Evolutionary conservation across 2,888 invertebrate species (phyloP).

Genomic region (Caenorhabditis wallacei): DNA sequence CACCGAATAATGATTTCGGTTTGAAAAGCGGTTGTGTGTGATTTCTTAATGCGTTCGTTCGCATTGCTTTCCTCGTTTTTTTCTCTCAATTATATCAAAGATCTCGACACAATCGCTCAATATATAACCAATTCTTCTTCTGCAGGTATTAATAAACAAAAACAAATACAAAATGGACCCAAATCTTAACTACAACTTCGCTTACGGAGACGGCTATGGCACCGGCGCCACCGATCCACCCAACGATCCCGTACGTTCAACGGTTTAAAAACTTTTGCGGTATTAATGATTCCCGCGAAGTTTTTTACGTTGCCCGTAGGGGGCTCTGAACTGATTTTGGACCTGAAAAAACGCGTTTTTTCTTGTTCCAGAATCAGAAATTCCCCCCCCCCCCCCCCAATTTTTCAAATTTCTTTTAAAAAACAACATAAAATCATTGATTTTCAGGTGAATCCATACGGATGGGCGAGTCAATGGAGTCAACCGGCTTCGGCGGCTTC

Average conservation of each 20-base stretch:
- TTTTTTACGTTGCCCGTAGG: not conserved
- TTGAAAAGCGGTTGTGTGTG: conserved; percentile 17
- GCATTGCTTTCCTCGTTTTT: not conserved
- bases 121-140: conserved; percentile 8
- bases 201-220: conserved; percentile 48
- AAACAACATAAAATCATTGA: not conserved
- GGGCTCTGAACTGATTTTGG: no score
- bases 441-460: conserved; percentile 23
- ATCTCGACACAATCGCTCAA: conserved; percentile 27
- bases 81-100: not conserved
- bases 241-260: conserved; percentile 61
- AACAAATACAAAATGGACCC: conserved; percentile 37
- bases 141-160: conserved; percentile 17
- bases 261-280: conserved; percentile 43
- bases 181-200: conserved; percentile 49
- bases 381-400: no score
- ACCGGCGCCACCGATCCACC: conserved; percentile 41
- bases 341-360: not conserved
- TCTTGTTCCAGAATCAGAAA: not conserved
- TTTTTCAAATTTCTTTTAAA: not conserved
- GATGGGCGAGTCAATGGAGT: conserved; percentile 46
- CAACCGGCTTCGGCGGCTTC: conserved; percentile 24
- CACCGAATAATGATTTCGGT: conserved; percentile 39
- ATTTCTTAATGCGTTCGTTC: not conserved
- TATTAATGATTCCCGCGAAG: not conserved